Percentiles rank a stretch among this genome's conserved stretches.
phyloP scores from a whole-genome alignment of 2,113 vertebrate species.

The Oryzias javanicus region DNA sequence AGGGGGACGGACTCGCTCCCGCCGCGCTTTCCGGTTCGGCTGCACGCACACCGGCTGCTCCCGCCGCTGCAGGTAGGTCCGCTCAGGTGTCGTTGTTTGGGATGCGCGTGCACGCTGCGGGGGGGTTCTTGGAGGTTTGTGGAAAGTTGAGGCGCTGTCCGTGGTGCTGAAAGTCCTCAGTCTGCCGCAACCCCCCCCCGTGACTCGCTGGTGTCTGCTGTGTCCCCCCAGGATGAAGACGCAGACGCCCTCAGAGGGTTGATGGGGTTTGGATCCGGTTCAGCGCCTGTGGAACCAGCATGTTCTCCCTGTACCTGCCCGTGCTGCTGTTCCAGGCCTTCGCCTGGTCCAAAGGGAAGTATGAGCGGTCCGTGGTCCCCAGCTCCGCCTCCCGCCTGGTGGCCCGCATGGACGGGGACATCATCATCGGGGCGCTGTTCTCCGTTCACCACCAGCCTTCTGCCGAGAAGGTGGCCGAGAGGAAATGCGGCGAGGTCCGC shows the following conservation, averaged over 20 bases:
- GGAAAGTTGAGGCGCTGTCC: slow-evolving; percentile 51
- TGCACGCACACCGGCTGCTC: slow-evolving; percentile 59
- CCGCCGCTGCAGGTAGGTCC: slow-evolving; percentile 33
- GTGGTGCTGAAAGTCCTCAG: slow-evolving; percentile 62
- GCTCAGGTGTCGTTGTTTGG: slow-evolving; percentile 3
- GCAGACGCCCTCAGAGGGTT: slow-evolving; percentile 38
- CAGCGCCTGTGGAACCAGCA: slow-evolving; percentile 60
- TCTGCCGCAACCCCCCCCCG: too few relatives aligned
- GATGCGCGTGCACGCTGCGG: slow-evolving; percentile 26
- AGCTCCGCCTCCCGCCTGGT: slow-evolving; percentile 86
- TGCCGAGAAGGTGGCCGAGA: slow-evolving; percentile 89
- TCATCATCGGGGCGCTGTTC: slow-evolving; percentile 94
- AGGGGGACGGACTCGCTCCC: slow-evolving; percentile 24
- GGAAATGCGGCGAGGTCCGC: slow-evolving; percentile 91
- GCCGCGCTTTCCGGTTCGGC: slow-evolving; percentile 56
- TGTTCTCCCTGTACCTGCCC: slow-evolving; percentile 80
- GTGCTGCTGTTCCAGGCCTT: slow-evolving; percentile 79
- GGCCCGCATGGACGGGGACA: slow-evolving; percentile 92
- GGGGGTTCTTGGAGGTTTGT: not conserved
- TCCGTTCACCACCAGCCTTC: slow-evolving; percentile 93
- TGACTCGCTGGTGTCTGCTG: not conserved
- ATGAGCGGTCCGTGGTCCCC: slow-evolving; percentile 77
- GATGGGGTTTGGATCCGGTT: slow-evolving; percentile 28
- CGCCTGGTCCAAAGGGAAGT: slow-evolving; percentile 70
- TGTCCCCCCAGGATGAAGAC: slow-evolving; percentile 43